Conservation (phyloP, 2,797 vertebrate species). For the Microctenopoma steveboyesi region DNA sequence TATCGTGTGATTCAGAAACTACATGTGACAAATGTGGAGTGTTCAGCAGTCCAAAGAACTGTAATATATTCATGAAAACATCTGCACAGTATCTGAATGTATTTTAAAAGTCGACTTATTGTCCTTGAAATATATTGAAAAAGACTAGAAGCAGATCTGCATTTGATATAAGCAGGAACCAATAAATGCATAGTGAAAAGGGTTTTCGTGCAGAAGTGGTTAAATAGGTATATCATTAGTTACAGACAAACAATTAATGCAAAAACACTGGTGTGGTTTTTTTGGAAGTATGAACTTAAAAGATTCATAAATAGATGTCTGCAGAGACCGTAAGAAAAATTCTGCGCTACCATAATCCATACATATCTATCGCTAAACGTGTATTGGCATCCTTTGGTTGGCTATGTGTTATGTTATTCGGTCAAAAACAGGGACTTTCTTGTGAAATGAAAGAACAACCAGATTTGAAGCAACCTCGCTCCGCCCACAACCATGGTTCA, state of each 20-base stretch:
- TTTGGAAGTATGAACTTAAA: no score
- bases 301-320: no score
- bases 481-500: slow-evolving; percentile 63
- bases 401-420: not conserved
- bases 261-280: no score
- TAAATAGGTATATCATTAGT: not conserved
- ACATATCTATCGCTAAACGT: no score
- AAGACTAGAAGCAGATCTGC: not conserved
- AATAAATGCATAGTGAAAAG: no score
- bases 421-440: no score
- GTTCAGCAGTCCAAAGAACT: slow-evolving; percentile 34
- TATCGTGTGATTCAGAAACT: slow-evolving; percentile 20
- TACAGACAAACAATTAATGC: no score
- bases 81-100: slow-evolving; percentile 69
- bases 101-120: slow-evolving; percentile 38
- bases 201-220: no score
- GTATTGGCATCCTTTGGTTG: not conserved
- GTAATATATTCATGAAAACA: slow-evolving; percentile 52
- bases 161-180: not conserved
- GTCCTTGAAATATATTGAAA: slow-evolving; percentile 8
- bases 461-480: not conserved
- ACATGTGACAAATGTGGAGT: slow-evolving; percentile 4
- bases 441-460: not conserved
- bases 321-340: no score
- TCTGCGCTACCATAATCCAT: no score